These are phyloP conservation scores for Prunella fulvescens DNA, from an alignment of 2,113 vertebrate species.

Conservation along the genomic window DNA sequence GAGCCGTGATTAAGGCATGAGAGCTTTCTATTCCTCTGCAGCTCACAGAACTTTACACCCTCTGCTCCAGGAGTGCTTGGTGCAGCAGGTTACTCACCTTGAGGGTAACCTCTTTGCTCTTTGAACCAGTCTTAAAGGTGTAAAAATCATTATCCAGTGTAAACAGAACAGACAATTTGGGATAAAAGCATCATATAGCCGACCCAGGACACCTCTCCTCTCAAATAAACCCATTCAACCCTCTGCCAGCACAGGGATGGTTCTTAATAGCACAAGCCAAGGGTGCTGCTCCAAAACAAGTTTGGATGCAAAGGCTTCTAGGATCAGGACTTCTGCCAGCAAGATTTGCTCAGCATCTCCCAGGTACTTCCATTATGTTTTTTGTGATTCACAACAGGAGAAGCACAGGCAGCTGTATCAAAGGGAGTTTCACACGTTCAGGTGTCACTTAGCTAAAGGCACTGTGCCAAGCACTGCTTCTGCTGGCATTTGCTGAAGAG, in stretches of 20 bases:
- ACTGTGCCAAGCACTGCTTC: background rate
- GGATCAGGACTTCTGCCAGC: background rate
- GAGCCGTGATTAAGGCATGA: background rate
- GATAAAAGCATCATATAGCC: too few relatives aligned
- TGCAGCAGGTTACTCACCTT: background rate
- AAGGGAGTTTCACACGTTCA: background rate
- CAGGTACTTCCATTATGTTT: background rate
- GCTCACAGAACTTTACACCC: background rate
- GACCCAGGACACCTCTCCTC: background rate
- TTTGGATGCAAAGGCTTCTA: background rate
- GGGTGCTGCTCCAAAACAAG: fast-evolving
- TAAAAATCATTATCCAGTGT: too few relatives aligned
- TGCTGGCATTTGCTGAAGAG: background rate
- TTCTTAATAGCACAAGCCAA: background rate
- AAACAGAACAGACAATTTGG: too few relatives aligned
- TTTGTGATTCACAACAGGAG: background rate
- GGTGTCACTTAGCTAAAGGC: background rate
- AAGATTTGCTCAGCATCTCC: background rate
- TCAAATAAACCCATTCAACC: background rate
- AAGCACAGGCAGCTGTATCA: background rate
- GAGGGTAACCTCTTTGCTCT: background rate
- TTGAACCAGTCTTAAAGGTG: too few relatives aligned
- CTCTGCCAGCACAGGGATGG: background rate
- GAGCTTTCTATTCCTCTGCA: background rate
- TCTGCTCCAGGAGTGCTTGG: background rate